Evolutionary conservation across 2,797 vertebrate species (phyloP), one percentile per base, ranked within the genome.

Genomic region (Margarornis squamiger): DNA sequence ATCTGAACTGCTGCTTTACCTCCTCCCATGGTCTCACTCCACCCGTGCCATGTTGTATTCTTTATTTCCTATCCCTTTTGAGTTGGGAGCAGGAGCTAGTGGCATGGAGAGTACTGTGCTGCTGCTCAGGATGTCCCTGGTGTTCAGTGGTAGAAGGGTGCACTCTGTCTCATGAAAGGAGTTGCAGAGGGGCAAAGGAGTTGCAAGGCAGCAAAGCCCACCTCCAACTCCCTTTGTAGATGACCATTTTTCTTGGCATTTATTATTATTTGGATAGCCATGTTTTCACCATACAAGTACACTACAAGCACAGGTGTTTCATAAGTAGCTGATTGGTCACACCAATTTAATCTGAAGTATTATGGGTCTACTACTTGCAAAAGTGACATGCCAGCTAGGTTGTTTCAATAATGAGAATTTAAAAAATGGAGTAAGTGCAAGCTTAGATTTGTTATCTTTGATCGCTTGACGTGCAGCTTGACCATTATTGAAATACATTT

Each of bases 121-220:
- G 54, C 48, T 80, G 46, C 36, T 49, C 0, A 0, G 54, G 54
- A 7, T 12, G 23, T 49, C 4, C 3, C 26, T n/a, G 27, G 3
- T 2, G 2, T 59, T 80, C 29, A 9, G 3, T 48, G 48, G 13
- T 19, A 26, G 32, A 38, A 71, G 17, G 4, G 3, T 30, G 10
- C 32, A 2, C 36, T n/a, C 39, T 3, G 2, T 89, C 62, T 49
- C 8, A 1, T 36, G 15, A 29, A 43, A 81, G 41, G 27, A 70
- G 15, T 26, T 1, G 3, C 51, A 54, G 29, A 66, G 7, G 21
- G 24, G 20, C 62, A n/a, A n/a, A 45, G 62, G 11, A 13, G 22
- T n/a, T 57, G 7, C 30, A 61, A 38, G 43, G 36, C 59, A 78
- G 17, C 13, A 68, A 85, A 82, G 78, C 30, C 32, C 15, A 70